Base-by-base conservation (phyloP, 2,888 invertebrate species). In the Melinopterus prodromus region DNA sequence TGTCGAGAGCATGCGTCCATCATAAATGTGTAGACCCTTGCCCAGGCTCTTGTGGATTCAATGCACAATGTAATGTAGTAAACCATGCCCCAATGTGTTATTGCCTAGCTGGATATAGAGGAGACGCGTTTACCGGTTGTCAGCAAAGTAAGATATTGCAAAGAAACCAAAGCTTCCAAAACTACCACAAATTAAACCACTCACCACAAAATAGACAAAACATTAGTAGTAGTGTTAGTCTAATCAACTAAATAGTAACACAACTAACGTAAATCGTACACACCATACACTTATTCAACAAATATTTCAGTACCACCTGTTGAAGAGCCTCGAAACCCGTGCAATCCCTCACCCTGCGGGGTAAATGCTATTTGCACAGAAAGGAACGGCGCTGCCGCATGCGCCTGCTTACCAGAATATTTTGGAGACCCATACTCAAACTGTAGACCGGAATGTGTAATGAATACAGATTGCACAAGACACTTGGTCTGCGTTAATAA, bases 381-480 rank as follows among this genome's bases (percentile, higher is more conserved):
- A 90, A 92, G 93, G 85, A 93, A 95, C 86, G 95, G 94, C 84
- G 94, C 94, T 79, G 96, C 96, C 75, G 95, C 96, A 82, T 97
- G 97, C 88, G 91, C 93, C 82, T 97, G 97, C 90, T 90, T 95
- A 82, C 92, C 94, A 80, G 95, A 96, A 86, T 97, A 96, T 88
- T 94, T 93, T 85, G 97, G 97, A 77, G 96, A 97, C 90, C 97
- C 97, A 1, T 96, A 97, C 86, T 90, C 94, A 71, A 95, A 95
- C 86, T 97, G 97, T 88, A 92, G 96, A 87, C 97, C 97, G 36
- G 96, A 97, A 91, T 97, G 97, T 88, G 93, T 96, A n/a, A 92
- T 95, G 84, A 97, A 97, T 88, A 93, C 95, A 7, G 97, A 97
- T 86, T 97, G 97, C 89, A 91, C 93, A 6, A 92, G 92, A 86